A percentile compares a stretch with the other conserved stretches of the same genome.
These are phyloP conservation scores for Scelioninae gen. 1 DNA, from an alignment of 2,888 invertebrate genomes.

Conservation along the genomic window DNA sequence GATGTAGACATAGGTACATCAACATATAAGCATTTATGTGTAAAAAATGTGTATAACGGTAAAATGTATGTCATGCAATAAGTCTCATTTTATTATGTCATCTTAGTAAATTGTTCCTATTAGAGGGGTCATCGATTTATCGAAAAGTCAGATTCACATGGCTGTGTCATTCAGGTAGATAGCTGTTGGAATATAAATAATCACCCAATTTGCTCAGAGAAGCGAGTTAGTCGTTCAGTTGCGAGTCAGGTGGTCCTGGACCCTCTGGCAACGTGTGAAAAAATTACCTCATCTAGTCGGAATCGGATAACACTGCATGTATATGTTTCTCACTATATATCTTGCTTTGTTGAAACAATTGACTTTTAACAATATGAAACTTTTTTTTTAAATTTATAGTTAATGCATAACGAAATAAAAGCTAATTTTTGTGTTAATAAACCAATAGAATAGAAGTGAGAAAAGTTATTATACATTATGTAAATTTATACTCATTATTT, in stretches of 20 bases:
- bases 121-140: constrained; percentile 73
- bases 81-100: constrained; percentile 76
- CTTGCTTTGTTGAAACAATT: constrained; percentile 22
- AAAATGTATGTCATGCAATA: constrained; percentile 42
- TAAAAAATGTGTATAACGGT: too few species aligned
- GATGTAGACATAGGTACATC: too few species aligned
- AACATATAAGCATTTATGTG: too few species aligned
- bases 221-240: constrained; percentile 62
- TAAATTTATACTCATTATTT: not conserved
- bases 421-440: not conserved
- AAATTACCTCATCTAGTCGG: constrained; percentile 70
- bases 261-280: constrained; percentile 66
- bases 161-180: constrained; percentile 54
- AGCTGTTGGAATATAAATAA: constrained; percentile 76
- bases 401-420: not conserved
- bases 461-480: constrained; percentile 5
- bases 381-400: not conserved
- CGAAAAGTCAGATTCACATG: constrained; percentile 62
- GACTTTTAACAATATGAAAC: constrained; percentile 16
- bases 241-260: constrained; percentile 65
- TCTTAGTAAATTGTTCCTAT: constrained; percentile 75
- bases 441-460: not conserved
- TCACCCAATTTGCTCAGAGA: constrained; percentile 78
- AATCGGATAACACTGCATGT: constrained; percentile 71
- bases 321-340: not conserved